Percentiles rank a stretch among this genome's conserved stretches.
These are phyloP conservation scores for Sturnira hondurensis DNA, from an alignment of 2,113 vertebrate genomes.

Conservation along the genomic window DNA sequence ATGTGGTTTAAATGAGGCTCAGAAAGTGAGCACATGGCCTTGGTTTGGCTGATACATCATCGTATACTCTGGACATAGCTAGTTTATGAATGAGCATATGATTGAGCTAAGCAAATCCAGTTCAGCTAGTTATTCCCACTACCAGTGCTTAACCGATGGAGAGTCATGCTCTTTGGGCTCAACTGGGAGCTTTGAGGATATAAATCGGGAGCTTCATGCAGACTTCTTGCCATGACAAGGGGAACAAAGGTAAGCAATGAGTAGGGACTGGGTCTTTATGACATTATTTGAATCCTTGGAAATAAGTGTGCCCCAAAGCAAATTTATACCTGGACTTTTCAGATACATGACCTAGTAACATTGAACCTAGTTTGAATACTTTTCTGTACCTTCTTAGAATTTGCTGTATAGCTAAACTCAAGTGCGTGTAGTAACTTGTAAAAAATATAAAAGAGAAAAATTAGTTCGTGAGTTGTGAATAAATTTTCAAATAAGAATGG, in stretches of 20 bases:
- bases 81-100: neutral
- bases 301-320: neutral
- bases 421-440: neutral
- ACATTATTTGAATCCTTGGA: neutral
- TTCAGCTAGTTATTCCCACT: neutral
- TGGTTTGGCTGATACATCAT: neutral
- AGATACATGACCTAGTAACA: neutral
- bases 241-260: neutral
- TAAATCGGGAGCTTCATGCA: neutral
- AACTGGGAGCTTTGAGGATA: neutral
- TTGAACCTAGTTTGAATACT: neutral
- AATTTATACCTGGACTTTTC: neutral
- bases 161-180: neutral
- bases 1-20: neutral
- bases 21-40: fast-evolving
- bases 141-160: neutral
- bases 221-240: neutral
- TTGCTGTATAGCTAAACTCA: neutral
- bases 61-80: neutral
- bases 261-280: neutral
- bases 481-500: conserved; percentile 2
- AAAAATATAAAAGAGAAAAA: conserved; percentile 1
- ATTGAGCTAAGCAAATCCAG: neutral
- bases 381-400: neutral
- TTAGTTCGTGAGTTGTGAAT: neutral